Evolutionary conservation across 1,140 invertebrate genomes (phyloP).

Genomic region (Brachionus plicatilis): DNA sequence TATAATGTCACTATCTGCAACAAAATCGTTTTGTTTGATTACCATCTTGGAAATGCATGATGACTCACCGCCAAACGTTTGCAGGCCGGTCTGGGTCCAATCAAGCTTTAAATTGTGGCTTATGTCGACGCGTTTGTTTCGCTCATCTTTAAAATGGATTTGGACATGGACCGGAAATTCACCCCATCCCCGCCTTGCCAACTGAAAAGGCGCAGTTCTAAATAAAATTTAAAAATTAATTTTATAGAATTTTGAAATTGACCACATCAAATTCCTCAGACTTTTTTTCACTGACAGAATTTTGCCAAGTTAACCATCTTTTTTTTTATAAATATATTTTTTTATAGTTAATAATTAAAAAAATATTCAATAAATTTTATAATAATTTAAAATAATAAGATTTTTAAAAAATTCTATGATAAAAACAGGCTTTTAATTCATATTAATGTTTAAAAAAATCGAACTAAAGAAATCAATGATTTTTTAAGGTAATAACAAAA

Average conservation of each 20-base stretch:
- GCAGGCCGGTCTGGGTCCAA: constrained; percentile 74
- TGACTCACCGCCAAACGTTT: constrained; percentile 74
- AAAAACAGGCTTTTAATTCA: too few species aligned
- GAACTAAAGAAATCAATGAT: too few species aligned
- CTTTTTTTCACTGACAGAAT: too few species aligned
- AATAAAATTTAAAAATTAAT: constrained; percentile 41
- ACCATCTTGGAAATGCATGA: constrained; percentile 63
- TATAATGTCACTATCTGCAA: background rate
- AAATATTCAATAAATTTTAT: too few species aligned
- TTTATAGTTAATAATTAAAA: too few species aligned
- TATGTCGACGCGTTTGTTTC: constrained; percentile 72
- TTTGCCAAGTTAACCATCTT: too few species aligned
- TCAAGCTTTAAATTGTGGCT: constrained; percentile 75
- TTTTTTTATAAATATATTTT: too few species aligned
- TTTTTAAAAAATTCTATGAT: too few species aligned
- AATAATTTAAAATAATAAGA: too few species aligned
- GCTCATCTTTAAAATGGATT: constrained; percentile 67
- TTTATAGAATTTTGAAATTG: background rate
- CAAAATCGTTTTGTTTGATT: constrained; percentile 4
- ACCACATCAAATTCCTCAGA: too few species aligned
- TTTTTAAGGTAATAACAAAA: too few species aligned
- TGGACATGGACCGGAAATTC: constrained; percentile 78
- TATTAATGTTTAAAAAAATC: too few species aligned
- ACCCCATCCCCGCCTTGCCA: constrained; percentile 78
- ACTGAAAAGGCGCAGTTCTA: constrained; percentile 71